Conservation (phyloP, 92 coral and sea anemone species). For the Micromussa lordhowensis region DNA sequence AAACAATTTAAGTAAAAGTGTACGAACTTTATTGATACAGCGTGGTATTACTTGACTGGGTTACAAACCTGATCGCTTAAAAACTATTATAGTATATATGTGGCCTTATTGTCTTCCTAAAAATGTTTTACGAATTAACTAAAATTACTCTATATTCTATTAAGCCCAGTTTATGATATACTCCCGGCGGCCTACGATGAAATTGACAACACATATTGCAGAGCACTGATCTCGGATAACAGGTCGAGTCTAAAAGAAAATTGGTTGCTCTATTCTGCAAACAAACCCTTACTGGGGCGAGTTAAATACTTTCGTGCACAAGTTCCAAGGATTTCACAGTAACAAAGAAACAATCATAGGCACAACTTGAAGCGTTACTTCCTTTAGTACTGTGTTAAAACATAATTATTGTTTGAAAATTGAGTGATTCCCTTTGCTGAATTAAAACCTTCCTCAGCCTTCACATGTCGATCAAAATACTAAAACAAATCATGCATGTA, state of each 20-base stretch:
- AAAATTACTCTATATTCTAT: neutral
- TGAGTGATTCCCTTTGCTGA: slow-evolving; percentile 10
- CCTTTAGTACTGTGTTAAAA: neutral
- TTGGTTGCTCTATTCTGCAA: no score
- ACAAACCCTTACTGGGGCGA: neutral
- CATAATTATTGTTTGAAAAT: slow-evolving; percentile 13
- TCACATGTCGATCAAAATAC: neutral
- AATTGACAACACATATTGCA: neutral
- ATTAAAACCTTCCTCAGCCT: slow-evolving; percentile 9
- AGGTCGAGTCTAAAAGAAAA: neutral
- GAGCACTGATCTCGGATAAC: no score
- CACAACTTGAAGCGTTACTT: neutral
- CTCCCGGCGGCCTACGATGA: neutral
- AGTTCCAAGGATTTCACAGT: neutral
- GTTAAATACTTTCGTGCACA: neutral
- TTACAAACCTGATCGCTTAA: slow-evolving; percentile 20
- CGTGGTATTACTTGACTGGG: slow-evolving; percentile 18
- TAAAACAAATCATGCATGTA: slow-evolving; percentile 25
- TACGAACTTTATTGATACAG: slow-evolving; percentile 51
- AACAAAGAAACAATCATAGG: neutral
- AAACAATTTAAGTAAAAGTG: slow-evolving; percentile 18
- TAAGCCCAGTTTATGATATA: slow-evolving; percentile 15
- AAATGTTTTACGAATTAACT: neutral
- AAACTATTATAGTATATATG: slow-evolving; percentile 7
- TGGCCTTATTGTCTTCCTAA: neutral